A percentile compares a stretch with the other conserved stretches of the same genome.
phyloP scores from a whole-genome alignment of 2,113 vertebrate species.

The Rhinolophus ferrumequinum region DNA sequence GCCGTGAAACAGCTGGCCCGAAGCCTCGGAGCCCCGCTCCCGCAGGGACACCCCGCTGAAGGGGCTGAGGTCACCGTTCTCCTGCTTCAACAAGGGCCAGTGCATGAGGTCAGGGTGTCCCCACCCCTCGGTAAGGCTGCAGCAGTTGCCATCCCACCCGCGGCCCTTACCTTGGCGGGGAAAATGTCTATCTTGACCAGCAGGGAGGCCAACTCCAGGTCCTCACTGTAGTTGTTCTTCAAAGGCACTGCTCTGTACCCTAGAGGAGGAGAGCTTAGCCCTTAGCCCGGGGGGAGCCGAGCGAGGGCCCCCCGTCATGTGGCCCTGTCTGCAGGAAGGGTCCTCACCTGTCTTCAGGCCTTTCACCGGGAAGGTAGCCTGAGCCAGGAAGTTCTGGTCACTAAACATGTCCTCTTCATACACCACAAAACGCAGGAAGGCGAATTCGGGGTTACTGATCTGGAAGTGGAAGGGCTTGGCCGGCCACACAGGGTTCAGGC shows the following conservation, averaged over 20 bases:
- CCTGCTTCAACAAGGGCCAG: slow-evolving; percentile 84
- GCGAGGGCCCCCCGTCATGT: too few relatives aligned
- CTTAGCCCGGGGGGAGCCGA: background rate
- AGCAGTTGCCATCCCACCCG: background rate
- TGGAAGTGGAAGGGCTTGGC: slow-evolving; percentile 94
- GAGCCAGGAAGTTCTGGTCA: slow-evolving; percentile 98
- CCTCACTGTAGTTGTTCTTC: slow-evolving; percentile 99
- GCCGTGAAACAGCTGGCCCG: slow-evolving; percentile 87
- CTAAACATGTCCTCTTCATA: slow-evolving; percentile 99
- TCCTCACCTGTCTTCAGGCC: slow-evolving; percentile 94
- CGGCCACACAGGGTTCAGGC: slow-evolving; percentile 96
- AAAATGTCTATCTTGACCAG: slow-evolving; percentile 93
- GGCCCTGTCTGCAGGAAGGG: background rate
- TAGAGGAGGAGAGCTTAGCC: slow-evolving; percentile 67
- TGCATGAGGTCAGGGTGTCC: background rate
- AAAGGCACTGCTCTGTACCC: slow-evolving; percentile 96
- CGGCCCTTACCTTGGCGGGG: slow-evolving; percentile 88
- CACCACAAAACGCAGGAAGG: slow-evolving; percentile 97
- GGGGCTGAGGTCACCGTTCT: slow-evolving; percentile 92
- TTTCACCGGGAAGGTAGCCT: slow-evolving; percentile 96
- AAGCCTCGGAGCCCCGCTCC: slow-evolving; percentile 89
- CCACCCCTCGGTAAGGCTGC: fast-evolving
- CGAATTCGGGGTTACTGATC: slow-evolving; percentile 94
- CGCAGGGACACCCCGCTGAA: slow-evolving; percentile 87
- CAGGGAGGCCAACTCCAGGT: slow-evolving; percentile 95